Conservation (phyloP, 2,797 vertebrate species). For the Columba guinea region DNA sequence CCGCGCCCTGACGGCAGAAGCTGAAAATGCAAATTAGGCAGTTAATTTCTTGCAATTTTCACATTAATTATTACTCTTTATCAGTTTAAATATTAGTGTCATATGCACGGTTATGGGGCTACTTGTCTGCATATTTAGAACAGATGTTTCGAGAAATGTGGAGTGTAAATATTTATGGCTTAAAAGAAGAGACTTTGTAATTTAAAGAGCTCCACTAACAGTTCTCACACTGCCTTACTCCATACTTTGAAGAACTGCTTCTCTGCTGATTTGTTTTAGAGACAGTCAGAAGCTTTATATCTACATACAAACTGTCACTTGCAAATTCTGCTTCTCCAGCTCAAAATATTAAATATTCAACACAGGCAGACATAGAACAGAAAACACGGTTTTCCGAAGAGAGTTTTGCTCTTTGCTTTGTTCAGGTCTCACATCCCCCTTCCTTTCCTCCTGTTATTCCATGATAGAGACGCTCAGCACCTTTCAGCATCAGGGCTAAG, state of each 20-base stretch:
- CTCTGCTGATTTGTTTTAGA: neutral
- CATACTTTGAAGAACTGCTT: neutral
- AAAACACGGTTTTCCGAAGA: neutral
- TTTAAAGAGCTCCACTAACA: neutral
- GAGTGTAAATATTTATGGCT: slow-evolving; percentile 54
- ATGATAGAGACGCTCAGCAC: fast-evolving
- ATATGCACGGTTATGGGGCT: neutral
- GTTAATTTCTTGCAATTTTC: neutral
- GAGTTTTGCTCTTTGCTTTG: neutral
- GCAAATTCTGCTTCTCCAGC: neutral
- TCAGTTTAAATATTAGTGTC: neutral
- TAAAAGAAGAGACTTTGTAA: slow-evolving; percentile 13
- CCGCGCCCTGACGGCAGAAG: neutral
- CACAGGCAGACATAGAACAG: neutral
- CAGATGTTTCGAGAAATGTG: slow-evolving; percentile 2
- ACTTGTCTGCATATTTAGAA: neutral
- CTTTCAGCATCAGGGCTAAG: neutral
- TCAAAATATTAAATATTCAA: neutral
- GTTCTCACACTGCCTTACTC: neutral
- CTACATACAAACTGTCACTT: neutral
- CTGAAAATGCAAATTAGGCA: slow-evolving; percentile 15
- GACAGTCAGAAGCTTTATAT: neutral
- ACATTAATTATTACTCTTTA: slow-evolving; percentile 39
- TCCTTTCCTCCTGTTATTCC: neutral
- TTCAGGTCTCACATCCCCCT: neutral